Percentiles rank a stretch among this genome's conserved stretches.
These are phyloP conservation scores for Schizotus pectinicornis DNA, from an alignment of 2,888 invertebrate genomes.

Conservation along the genomic window DNA sequence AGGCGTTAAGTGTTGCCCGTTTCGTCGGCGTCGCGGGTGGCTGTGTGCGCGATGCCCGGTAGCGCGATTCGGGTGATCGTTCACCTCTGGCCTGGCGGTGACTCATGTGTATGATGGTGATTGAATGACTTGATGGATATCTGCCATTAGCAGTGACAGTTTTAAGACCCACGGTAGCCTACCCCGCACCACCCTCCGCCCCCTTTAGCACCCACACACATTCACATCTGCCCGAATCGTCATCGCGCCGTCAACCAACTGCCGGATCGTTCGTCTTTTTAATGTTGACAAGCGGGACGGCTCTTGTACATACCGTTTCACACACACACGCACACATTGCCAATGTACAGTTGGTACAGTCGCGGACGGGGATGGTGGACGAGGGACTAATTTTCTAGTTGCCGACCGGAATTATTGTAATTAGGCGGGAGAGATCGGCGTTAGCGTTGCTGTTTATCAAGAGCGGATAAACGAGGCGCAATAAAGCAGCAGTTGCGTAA, in stretches of 20 bases:
- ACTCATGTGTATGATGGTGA: constrained; percentile 56
- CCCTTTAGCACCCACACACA: constrained; percentile 35
- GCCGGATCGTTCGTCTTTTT: constrained; percentile 53
- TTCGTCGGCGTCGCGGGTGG: constrained; percentile 10
- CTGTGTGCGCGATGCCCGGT: constrained; percentile 29
- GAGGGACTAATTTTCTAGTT: no score
- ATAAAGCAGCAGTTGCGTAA: constrained; percentile 12
- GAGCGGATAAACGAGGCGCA: constrained; percentile 1
- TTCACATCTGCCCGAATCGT: constrained; percentile 43
- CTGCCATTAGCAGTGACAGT: constrained; percentile 60
- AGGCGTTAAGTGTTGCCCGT: constrained; percentile 32
- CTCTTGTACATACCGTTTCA: neutral
- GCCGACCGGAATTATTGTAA: no score
- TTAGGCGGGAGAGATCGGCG: no score
- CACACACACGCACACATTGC: no score
- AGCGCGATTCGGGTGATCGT: constrained; percentile 31
- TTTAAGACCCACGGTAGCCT: constrained; percentile 51
- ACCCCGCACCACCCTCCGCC: constrained; percentile 36
- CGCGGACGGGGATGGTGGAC: no score
- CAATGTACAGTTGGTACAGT: no score
- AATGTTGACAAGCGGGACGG: constrained; percentile 36
- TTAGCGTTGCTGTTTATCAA: no score
- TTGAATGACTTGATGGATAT: constrained; percentile 60
- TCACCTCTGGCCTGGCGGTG: constrained; percentile 44
- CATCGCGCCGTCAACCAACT: constrained; percentile 43